phyloP scores from a whole-genome alignment of 2,797 vertebrate genomes.

The Ctenochaetus hawaiiensis region DNA sequence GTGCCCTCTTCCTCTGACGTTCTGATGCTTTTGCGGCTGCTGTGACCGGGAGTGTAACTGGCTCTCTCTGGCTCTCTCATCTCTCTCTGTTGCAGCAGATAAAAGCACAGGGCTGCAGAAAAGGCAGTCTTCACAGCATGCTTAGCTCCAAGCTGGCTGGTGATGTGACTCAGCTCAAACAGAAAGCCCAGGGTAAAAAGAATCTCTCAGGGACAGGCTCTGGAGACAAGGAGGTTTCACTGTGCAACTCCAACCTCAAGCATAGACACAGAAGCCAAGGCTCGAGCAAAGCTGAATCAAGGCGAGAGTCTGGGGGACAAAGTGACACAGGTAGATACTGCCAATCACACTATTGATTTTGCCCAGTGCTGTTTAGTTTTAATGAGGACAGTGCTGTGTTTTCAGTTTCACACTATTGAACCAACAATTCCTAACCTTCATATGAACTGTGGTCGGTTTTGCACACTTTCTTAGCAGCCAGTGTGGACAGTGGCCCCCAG shows the following conservation, averaged over 20 bases:
- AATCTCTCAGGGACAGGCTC: slow-evolving; percentile 83
- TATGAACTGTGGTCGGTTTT: slow-evolving; percentile 40
- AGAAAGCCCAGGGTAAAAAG: slow-evolving; percentile 89
- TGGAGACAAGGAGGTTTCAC: slow-evolving; percentile 85
- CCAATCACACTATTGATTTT: slow-evolving; percentile 12
- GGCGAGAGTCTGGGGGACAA: slow-evolving; percentile 80
- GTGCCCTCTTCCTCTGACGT: slow-evolving; percentile 54
- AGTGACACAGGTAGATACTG: slow-evolving; percentile 84
- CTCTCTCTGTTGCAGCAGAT: slow-evolving; percentile 83
- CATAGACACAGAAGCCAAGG: slow-evolving; percentile 75
- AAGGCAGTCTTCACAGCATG: slow-evolving; percentile 79
- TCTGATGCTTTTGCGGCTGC: slow-evolving; percentile 61
- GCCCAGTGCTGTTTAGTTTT: slow-evolving; percentile 9
- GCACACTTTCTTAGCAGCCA: slow-evolving; percentile 75
- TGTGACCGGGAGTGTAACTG: slow-evolving; percentile 64
- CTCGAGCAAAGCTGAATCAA: slow-evolving; percentile 83
- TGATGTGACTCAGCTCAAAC: slow-evolving; percentile 89
- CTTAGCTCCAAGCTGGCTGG: slow-evolving; percentile 82
- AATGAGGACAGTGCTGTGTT: slow-evolving; percentile 1
- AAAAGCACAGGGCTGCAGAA: slow-evolving; percentile 87
- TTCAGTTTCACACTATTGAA: not conserved
- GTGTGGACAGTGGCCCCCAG: slow-evolving; percentile 82
- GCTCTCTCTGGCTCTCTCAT: slow-evolving; percentile 66
- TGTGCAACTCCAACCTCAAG: slow-evolving; percentile 78
- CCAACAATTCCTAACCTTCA: not conserved